Evolutionary conservation across 2,797 vertebrate genomes (phyloP).

Genomic region (Avahi laniger): DNA sequence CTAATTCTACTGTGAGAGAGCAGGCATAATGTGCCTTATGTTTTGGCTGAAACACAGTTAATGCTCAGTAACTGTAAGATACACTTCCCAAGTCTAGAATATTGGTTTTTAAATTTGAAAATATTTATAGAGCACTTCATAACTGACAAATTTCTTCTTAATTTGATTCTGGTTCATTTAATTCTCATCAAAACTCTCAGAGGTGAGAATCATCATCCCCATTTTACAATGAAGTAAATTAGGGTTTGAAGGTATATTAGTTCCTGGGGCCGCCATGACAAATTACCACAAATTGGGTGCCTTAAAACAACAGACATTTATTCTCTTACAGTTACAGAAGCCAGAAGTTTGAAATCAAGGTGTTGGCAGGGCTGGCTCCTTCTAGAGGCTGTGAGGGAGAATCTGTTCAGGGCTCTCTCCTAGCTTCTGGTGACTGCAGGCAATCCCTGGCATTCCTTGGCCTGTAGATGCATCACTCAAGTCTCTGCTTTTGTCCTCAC

Average conservation of each 20-base stretch:
- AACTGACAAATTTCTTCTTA: background rate
- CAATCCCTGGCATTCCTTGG: background rate
- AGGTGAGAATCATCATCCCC: background rate
- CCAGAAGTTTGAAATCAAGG: background rate
- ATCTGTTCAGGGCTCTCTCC: background rate
- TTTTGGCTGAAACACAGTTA: background rate
- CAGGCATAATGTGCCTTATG: background rate
- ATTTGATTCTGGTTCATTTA: background rate
- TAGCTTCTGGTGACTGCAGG: background rate
- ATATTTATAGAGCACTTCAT: background rate
- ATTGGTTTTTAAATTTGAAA: background rate
- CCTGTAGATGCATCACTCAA: background rate
- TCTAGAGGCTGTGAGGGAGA: background rate
- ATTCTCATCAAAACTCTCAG: background rate
- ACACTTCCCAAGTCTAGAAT: background rate
- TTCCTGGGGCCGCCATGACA: background rate
- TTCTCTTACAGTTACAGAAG: background rate
- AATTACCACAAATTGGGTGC: background rate
- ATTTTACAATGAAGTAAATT: background rate
- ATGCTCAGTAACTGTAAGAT: background rate
- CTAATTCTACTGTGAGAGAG: background rate
- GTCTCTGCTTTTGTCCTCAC: background rate
- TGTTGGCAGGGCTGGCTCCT: background rate
- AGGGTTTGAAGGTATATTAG: background rate
- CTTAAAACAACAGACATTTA: background rate